Conservation (phyloP, 2,888 invertebrate species). For the Melieria crassipennis region DNA sequence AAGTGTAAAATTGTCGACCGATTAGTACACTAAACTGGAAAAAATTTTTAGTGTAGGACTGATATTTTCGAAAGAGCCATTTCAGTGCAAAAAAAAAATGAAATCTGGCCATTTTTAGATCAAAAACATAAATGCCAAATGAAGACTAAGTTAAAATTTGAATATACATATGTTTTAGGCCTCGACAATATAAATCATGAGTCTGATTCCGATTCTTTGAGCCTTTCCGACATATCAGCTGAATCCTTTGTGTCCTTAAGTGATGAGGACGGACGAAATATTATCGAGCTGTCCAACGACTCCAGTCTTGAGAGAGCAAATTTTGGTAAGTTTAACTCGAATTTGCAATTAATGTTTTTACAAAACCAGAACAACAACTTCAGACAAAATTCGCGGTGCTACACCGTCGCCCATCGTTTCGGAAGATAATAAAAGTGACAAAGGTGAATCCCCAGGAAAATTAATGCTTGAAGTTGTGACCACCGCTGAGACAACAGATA, state of each 20-base stretch:
- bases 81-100: no score
- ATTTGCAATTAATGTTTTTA: background rate
- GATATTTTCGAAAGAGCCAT: no score
- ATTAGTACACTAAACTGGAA: no score
- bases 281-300: slow-evolving; percentile 47
- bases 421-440: slow-evolving; percentile 38
- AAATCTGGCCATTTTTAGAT: no score
- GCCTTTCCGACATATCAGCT: slow-evolving; percentile 45
- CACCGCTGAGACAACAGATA: no score
- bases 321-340: slow-evolving; percentile 38
- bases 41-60: no score
- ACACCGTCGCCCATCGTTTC: slow-evolving; percentile 47
- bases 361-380: slow-evolving; percentile 38
- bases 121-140: no score
- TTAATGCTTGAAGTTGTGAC: background rate
- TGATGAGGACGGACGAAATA: slow-evolving; percentile 39
- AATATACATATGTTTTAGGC: slow-evolving; percentile 32
- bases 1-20: slow-evolving; percentile 15
- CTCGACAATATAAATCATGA: slow-evolving; percentile 41
- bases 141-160: background rate
- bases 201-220: slow-evolving; percentile 40
- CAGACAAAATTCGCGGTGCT: slow-evolving; percentile 43
- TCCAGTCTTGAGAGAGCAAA: slow-evolving; percentile 41
- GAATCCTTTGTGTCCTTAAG: slow-evolving; percentile 42
- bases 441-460: slow-evolving; percentile 3